Base-by-base conservation (phyloP, 2,888 invertebrate species). In the Xylota segnis region DNA sequence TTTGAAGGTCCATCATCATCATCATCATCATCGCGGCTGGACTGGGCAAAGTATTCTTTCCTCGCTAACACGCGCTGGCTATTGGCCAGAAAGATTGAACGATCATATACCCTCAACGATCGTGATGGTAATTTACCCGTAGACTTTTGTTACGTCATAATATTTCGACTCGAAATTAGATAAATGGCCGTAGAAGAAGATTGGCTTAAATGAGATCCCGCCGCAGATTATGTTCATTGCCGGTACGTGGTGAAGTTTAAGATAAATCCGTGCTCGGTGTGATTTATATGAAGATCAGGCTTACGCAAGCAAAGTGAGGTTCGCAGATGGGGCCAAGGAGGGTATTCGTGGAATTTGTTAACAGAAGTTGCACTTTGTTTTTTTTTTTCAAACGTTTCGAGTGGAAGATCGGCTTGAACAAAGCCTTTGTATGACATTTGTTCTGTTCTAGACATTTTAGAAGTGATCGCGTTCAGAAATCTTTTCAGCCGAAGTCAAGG, bases 131-230 rank as follows among this genome's bases (percentile, higher is more conserved):
- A 86, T 82, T 81, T 86, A 86, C 10, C 82, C 77, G 79, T 54
- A 74, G 78, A 78, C 61, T 83, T 86, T 77, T 66, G 86, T 86
- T 86, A 82, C 86, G 86, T 86, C 86, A 86, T 86, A 86, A 86
- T 86, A 82, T 86, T 82, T 86, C 77, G 86, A 68, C 76, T 86
- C 72, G 77, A 86, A 86, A 86, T 86, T 86, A 86, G 86, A 86
- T 86, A 86, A 86, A 86, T 82, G 81, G 76, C 82, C 76, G 59
- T 54, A 77, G 61, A 77, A 72, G 27, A 50, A 76, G 76, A 77
- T 82, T 76, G 76, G 56, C 52, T 68, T 34, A 66, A 77, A 82
- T 86, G 63, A 86, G 86, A 86, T 86, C 76, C 37, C 29, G 29
- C 45, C 50, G 16, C 29, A 61, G 81, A 82, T 82, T 76, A 72